Conservation (phyloP, 2,113 vertebrate species). For the Marcusenius ussheri region DNA sequence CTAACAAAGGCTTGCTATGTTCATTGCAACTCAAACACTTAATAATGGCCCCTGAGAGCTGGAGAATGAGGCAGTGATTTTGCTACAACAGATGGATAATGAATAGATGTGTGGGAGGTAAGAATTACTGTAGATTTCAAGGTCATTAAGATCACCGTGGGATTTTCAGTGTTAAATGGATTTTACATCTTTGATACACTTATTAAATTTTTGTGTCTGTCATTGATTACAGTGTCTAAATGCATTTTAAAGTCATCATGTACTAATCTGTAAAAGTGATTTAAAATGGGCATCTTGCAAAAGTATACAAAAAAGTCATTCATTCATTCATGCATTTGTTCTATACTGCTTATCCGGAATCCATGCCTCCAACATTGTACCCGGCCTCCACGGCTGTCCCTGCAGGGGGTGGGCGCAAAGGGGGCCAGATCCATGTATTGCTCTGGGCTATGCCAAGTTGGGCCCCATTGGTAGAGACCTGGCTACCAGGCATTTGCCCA, state of each 20-base stretch:
- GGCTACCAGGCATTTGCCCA: not conserved
- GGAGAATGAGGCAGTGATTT: not conserved
- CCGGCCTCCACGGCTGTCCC: not conserved
- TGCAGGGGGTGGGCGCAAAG: not conserved
- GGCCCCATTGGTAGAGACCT: not conserved
- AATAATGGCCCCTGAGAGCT: not conserved
- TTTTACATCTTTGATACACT: not conserved
- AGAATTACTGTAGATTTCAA: not conserved
- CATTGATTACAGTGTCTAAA: not conserved
- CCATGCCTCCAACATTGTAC: not conserved
- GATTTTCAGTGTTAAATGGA: not conserved
- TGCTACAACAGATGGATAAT: not conserved
- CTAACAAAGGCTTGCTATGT: not conserved
- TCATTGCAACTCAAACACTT: not conserved
- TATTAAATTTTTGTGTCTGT: not conserved
- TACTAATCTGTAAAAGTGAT: not conserved
- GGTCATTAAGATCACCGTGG: not conserved
- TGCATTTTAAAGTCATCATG: not conserved
- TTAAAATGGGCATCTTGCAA: not conserved
- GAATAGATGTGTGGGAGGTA: not conserved
- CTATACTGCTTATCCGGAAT: not conserved
- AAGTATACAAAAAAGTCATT: not conserved
- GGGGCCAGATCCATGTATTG: not conserved
- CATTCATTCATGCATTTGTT: not conserved
- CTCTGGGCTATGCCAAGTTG: not conserved